Percentiles rank a stretch among this genome's conserved stretches.
phyloP scores from a whole-genome alignment of 2,113 vertebrate species.

The Heptranchias perlo region DNA sequence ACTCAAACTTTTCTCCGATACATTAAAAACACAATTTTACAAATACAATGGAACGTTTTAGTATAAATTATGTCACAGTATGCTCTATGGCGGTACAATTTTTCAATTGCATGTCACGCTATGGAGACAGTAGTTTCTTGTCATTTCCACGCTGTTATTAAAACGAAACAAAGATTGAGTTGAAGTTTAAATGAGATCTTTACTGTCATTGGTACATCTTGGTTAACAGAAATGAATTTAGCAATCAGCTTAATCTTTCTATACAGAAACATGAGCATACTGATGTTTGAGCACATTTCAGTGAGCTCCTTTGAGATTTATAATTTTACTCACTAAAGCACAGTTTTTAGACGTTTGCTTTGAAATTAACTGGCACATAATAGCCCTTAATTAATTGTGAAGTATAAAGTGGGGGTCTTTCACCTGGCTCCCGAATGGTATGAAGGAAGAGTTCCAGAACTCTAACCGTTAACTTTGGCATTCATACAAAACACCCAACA shows the following conservation, averaged over 20 bases:
- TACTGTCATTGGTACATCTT: background rate
- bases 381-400: background rate
- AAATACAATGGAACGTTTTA: background rate
- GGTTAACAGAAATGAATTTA: background rate
- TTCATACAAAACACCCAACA: constrained; percentile 7
- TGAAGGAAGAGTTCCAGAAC: background rate
- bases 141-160: background rate
- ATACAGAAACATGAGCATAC: background rate
- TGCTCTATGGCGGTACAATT: background rate
- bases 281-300: background rate
- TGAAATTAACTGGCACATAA: background rate
- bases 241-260: background rate
- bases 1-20: background rate
- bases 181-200: background rate
- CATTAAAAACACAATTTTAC: background rate
- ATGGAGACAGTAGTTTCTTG: background rate
- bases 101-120: too few species aligned
- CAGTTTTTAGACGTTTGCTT: background rate
- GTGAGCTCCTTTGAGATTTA: background rate
- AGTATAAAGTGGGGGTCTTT: background rate
- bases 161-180: background rate
- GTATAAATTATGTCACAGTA: background rate
- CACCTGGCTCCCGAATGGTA: background rate
- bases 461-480: background rate
- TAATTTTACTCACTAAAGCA: background rate